Conservation (phyloP, 2,797 vertebrate species). For the Chaetodon trifasciatus region DNA sequence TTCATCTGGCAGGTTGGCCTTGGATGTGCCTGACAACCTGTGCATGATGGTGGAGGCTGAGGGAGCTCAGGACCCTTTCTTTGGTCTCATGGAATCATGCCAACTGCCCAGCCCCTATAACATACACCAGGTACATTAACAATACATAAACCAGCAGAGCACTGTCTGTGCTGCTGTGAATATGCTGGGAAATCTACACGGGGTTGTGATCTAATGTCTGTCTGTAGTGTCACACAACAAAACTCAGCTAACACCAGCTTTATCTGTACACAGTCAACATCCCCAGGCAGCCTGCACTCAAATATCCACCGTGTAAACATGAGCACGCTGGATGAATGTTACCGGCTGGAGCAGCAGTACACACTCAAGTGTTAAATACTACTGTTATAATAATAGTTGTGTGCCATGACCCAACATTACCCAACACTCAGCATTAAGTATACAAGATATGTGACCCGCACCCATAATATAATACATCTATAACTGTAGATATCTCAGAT, state of each 20-base stretch:
- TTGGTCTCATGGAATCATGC: constrained; percentile 85
- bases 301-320: constrained; percentile 9
- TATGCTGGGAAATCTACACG: background rate
- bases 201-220: background rate
- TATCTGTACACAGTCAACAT: background rate
- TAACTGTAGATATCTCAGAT: background rate
- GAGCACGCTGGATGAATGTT: background rate
- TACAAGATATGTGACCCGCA: background rate
- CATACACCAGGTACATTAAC: constrained; percentile 80
- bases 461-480: background rate
- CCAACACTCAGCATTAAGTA: background rate
- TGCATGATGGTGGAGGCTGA: constrained; percentile 83
- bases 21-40: constrained; percentile 83
- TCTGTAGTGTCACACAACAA: background rate
- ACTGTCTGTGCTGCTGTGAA: background rate
- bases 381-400: background rate
- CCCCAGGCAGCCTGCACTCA: background rate
- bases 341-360: background rate
- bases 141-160: background rate
- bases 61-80: constrained; percentile 89
- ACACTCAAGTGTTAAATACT: background rate
- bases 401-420: background rate
- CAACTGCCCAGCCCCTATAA: constrained; percentile 83
- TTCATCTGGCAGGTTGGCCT: constrained; percentile 65
- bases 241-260: background rate